These are phyloP conservation scores for Dromas ardeola DNA, from an alignment of 2,113 vertebrate genomes.

Conservation along the genomic window DNA sequence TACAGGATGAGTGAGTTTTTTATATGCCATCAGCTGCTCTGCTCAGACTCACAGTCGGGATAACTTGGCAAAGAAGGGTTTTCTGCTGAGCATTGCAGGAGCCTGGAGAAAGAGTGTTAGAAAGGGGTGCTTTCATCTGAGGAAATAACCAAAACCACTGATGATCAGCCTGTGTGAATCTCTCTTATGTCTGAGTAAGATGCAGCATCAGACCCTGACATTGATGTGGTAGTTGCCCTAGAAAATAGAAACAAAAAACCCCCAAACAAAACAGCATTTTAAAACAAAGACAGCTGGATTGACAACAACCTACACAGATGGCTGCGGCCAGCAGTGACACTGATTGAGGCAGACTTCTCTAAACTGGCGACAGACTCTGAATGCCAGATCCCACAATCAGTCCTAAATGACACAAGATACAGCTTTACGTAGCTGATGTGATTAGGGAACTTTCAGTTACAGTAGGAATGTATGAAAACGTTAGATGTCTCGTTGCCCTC, in stretches of 20 bases:
- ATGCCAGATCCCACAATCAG: conserved; percentile 41
- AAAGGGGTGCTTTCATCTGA: conserved; percentile 21
- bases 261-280: conserved; percentile 26
- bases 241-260: not conserved
- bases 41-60: not conserved
- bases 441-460: not conserved
- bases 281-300: conserved; percentile 51
- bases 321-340: conserved; percentile 53
- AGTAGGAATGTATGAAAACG: not conserved
- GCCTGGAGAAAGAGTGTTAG: not conserved
- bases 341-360: conserved; percentile 49
- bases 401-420: conserved; percentile 24
- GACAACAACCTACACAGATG: conserved; percentile 2
- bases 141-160: conserved; percentile 14
- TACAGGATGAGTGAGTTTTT: not conserved
- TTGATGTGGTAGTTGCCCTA: conserved; percentile 12
- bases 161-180: not conserved
- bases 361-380: conserved; percentile 46
- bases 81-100: not conserved
- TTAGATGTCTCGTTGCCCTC: not conserved
- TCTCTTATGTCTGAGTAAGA: not conserved
- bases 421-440: not conserved
- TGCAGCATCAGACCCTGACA: conserved; percentile 5
- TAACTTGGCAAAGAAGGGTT: not conserved
- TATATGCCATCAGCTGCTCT: conserved; percentile 12